Percentiles rank a stretch among this genome's conserved stretches.
These are phyloP conservation scores for Ctenomys sociabilis DNA, from an alignment of 2,113 vertebrate species.

Conservation along the genomic window DNA sequence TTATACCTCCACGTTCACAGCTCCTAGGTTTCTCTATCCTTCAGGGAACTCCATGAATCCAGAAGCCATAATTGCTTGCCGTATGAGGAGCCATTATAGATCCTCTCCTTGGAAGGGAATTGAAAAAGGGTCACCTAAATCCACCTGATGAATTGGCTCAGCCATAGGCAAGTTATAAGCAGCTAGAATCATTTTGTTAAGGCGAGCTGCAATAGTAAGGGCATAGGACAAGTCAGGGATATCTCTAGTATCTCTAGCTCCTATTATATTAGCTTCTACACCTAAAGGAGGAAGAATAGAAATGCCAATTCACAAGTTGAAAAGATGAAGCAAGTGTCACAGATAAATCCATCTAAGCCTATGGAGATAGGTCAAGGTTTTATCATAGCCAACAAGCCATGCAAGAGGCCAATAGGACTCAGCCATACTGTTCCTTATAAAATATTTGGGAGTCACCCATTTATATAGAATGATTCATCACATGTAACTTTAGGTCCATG, in stretches of 20 bases:
- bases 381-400: too few relatives aligned
- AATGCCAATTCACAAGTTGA: background rate
- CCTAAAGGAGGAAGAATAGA: background rate
- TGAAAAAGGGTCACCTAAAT: background rate
- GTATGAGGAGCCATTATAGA: background rate
- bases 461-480: background rate
- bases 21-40: background rate
- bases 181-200: background rate
- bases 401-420: background rate
- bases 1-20: background rate
- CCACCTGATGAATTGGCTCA: background rate
- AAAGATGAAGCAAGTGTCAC: background rate
- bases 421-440: background rate
- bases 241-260: too few relatives aligned
- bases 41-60: background rate
- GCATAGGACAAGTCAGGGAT: background rate
- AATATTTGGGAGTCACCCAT: too few relatives aligned
- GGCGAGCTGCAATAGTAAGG: background rate
- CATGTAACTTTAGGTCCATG: background rate
- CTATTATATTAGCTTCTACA: background rate
- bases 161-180: background rate
- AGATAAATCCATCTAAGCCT: background rate
- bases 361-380: background rate
- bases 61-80: background rate
- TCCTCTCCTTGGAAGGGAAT: background rate